Evolutionary conservation across 2,797 vertebrate species (phyloP), one percentile per base, ranked within the genome.

Genomic region (Galagoides demidoff): DNA sequence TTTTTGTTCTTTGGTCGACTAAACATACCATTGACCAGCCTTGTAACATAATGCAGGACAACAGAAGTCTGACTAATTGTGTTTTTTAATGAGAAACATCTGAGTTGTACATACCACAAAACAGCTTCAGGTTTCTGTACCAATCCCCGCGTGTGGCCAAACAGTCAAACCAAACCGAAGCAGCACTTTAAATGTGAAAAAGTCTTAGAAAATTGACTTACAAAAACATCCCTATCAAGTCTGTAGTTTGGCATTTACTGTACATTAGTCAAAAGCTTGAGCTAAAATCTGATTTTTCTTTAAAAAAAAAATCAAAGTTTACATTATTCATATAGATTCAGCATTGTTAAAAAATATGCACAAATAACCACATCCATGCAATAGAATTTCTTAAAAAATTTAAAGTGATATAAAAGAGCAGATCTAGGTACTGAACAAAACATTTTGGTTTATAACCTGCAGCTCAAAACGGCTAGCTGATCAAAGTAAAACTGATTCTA

Each of bases 261-360:
- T 98, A 98, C 98, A 98, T 97, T 97, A 98, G 97, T 98, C 97
- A 98, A 98, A 98, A 98, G 95, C 96, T 97, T 90, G 95, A 97
- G 96, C 92, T 87, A 97, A 90, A 96, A 94, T 96, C 68, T 89
- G 95, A 85, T 95, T 95, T 98, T 98, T 95, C 95, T 12, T 20
- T 2, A 52, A 49, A 98, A 52, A 98, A 97, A 98, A 98, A 98
- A 96, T 97, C 90, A 66, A 96, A 97, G 97, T 98, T 98, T 98
- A 98, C 97, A 98, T 93, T 90, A 95, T 98, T 96, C 97, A 98
- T 98, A 98, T 97, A 97, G 98, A 97, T 97, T 97, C 95, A 97
- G 93, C 74, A 93, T 96, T 97, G 89, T 98, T 98, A 97, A 98
- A 98, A 99, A 98, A 98, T 98, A 98, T 98, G 97, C 97, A 98